These are phyloP conservation scores for Drosophila pegasa DNA, from an alignment of 2,888 invertebrate genomes.

Conservation along the genomic window DNA sequence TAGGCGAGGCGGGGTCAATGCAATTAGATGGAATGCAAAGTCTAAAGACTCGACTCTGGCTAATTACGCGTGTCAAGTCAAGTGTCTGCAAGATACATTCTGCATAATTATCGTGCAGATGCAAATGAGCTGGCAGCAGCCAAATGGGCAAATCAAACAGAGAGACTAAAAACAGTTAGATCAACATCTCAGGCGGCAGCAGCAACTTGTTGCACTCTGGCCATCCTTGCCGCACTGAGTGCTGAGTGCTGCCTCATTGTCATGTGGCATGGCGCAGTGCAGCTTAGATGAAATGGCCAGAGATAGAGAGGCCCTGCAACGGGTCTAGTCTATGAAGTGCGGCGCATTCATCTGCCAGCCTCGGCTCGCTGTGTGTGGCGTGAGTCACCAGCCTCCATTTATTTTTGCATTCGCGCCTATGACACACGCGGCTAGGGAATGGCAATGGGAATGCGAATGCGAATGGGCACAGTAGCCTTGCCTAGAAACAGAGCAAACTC, in stretches of 20 bases:
- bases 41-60: constrained; percentile 9
- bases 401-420: constrained; percentile 46
- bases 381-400: constrained; percentile 38
- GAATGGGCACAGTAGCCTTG: constrained; percentile 16
- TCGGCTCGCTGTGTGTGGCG: background rate
- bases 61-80: constrained; percentile 52
- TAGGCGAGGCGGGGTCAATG: constrained; percentile 52
- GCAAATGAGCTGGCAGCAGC: constrained; percentile 20
- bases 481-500: constrained; percentile 19
- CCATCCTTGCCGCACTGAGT: constrained; percentile 40
- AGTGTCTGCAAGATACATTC: constrained; percentile 53
- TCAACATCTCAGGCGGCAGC: constrained; percentile 29
- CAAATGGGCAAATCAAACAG: constrained; percentile 57
- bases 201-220: constrained; percentile 64
- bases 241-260: constrained; percentile 47
- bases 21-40: constrained; percentile 32
- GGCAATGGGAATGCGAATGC: constrained; percentile 1
- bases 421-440: constrained; percentile 39
- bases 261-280: constrained; percentile 55
- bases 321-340: constrained; percentile 45
- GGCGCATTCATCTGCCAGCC: constrained; percentile 45
- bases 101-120: constrained; percentile 49
- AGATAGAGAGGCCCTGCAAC: constrained; percentile 61
- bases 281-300: constrained; percentile 67
- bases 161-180: constrained; percentile 52